phyloP scores from a whole-genome alignment of 2,797 vertebrate species.

The Poeciliopsis infans region DNA sequence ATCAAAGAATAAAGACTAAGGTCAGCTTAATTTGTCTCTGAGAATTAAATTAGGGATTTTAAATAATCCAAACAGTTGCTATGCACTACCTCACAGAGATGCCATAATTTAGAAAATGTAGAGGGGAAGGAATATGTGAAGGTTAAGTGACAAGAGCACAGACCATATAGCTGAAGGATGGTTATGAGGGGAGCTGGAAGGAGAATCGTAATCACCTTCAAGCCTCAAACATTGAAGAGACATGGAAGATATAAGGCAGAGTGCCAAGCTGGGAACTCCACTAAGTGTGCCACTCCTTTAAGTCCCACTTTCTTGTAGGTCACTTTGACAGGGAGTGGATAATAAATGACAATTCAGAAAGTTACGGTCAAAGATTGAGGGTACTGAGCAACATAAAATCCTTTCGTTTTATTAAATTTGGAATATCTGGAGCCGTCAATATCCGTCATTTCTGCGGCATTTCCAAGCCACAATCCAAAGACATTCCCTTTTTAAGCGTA shows the following conservation, averaged over 20 bases:
- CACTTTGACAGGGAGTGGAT: conserved; percentile 56
- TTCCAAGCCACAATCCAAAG: background rate
- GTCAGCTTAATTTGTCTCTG: background rate
- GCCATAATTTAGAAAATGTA: conserved; percentile 18
- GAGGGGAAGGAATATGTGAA: conserved; percentile 40
- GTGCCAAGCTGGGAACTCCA: conserved; percentile 25
- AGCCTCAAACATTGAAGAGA: conserved; percentile 41
- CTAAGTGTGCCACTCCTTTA: conserved; percentile 34
- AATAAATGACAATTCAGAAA: conserved; percentile 24
- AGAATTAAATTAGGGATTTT: background rate
- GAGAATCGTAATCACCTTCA: conserved; percentile 51
- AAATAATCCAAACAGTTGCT: conserved; percentile 4
- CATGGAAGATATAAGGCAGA: conserved; percentile 56
- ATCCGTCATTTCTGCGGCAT: background rate
- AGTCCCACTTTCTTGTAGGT: conserved; percentile 59
- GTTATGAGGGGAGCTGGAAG: conserved; percentile 56
- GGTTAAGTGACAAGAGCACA: conserved; percentile 60
- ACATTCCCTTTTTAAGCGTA: background rate
- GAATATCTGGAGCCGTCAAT: background rate
- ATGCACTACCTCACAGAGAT: conserved; percentile 4
- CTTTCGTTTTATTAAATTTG: background rate
- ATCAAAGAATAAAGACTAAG: background rate
- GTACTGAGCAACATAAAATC: background rate
- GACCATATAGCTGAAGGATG: conserved; percentile 60
- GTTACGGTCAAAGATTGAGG: conserved; percentile 7